Base-by-base conservation (phyloP, 2,888 invertebrate species). In the Neoitamus cyanurus region DNA sequence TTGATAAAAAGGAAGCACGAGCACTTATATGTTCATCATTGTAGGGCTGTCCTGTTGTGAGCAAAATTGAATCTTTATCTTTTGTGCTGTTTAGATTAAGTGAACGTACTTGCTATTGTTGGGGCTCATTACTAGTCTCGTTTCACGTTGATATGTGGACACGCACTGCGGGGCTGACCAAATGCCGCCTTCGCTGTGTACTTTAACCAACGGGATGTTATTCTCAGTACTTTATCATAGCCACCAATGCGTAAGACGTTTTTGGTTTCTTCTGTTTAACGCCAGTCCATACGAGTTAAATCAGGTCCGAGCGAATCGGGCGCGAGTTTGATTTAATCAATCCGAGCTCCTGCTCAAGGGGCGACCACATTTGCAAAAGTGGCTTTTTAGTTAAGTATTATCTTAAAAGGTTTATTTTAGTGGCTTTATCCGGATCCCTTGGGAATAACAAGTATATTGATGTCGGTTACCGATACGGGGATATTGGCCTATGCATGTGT, bases 341-440 rank as follows among this genome's bases (percentile, higher is more conserved):
- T 58, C 25, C 48, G 30, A 15, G 34, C 78, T 58, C 48, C 78
- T 78, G 78, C 30, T 78, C 48, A 20, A 58, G 25, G 58, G 78
- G 34, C 48, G 78, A 48, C 78, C 78, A 34, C 78, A 48, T 78
- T 78, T 78, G 31, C 58, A n/a, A 31, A 31, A 34, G 30, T 70
- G 31, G 20, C 48, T 20, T 58, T 78, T 78, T 46, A 48, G 30
- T 78, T 78, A 20, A 48, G 48, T 31, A 46, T 42, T 78, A 78
- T 78, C 48, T 48, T 15, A 78, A 78, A 31, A 78, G 78, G 31
- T 78, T 78, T 30, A 78, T 78, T 48, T 48, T 48, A 78, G 78
- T 20, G 31, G 15, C 78, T 78, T 48, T 78, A 78, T 78, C 48
- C 30, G 48, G 30, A 48, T 58, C 78, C 78, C 30, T 78, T 48